Conservation (phyloP, 2,113 vertebrate genomes). For the Corydoras sp. region DNA sequence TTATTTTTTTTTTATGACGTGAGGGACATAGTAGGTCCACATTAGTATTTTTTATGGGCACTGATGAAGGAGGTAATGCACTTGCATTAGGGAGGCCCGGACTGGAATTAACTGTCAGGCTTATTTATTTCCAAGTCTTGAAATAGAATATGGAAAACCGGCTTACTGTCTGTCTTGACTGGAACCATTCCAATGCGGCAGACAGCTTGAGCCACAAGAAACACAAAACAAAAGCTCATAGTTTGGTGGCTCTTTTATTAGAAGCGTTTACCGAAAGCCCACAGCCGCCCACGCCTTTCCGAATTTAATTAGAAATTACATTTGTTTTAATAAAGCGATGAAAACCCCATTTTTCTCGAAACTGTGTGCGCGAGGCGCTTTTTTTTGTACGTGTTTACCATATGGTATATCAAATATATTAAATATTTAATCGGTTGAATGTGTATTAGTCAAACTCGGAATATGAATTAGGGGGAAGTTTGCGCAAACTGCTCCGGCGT, state of each 20-base stretch:
- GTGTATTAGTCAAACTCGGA: background rate
- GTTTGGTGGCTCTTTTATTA: background rate
- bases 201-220: background rate
- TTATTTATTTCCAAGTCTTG: too few relatives aligned
- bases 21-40: too few relatives aligned
- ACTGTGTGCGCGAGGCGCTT: background rate
- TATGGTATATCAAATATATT: background rate
- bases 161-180: too few relatives aligned
- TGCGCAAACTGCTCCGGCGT: too few relatives aligned
- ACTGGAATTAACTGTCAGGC: background rate
- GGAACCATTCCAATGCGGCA: background rate
- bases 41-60: too few relatives aligned
- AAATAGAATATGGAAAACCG: too few relatives aligned
- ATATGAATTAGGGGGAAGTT: background rate
- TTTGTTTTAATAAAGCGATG: background rate
- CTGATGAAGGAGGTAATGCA: too few relatives aligned
- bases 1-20: too few relatives aligned
- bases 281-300: background rate
- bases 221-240: background rate
- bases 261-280: background rate
- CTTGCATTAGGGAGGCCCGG: too few relatives aligned
- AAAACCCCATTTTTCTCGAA: background rate
- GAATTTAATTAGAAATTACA: background rate
- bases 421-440: conserved; percentile 1
- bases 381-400: background rate